Conservation (phyloP, 2,797 vertebrate species). For the Nyctibius grandis region DNA sequence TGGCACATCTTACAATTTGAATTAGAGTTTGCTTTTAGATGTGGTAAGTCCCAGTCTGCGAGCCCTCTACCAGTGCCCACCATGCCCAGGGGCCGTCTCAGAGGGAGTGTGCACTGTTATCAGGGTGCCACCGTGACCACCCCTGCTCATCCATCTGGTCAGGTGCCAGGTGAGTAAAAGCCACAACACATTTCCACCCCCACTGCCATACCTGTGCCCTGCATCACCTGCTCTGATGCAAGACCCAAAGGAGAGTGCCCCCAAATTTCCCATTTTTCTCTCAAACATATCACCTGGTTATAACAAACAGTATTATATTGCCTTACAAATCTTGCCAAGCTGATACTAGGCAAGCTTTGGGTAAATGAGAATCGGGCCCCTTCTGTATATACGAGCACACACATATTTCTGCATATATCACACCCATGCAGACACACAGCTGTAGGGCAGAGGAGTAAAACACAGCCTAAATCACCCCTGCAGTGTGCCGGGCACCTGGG, state of each 20-base stretch:
- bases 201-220: rapidly evolving
- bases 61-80: not conserved
- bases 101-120: rapidly evolving
- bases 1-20: not conserved
- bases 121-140: rapidly evolving
- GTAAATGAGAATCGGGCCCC: not conserved
- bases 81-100: rapidly evolving
- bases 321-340: not conserved
- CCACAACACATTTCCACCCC: not conserved
- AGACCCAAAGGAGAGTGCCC: not conserved
- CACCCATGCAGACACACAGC: rapidly evolving
- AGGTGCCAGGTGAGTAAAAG: rapidly evolving
- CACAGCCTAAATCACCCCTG: not conserved
- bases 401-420: not conserved
- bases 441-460: not conserved
- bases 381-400: rapidly evolving
- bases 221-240: not conserved
- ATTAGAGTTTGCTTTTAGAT: not conserved
- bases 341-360: not conserved
- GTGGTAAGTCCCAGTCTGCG: not conserved
- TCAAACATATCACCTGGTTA: not conserved
- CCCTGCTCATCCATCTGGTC: not conserved
- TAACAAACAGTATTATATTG: not conserved
- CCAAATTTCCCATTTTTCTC: not conserved
- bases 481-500: not conserved